Evolutionary conservation across 2,113 vertebrate genomes (phyloP), one percentile per base, ranked within the genome.

Genomic region (Herpetotheres cachinnans): DNA sequence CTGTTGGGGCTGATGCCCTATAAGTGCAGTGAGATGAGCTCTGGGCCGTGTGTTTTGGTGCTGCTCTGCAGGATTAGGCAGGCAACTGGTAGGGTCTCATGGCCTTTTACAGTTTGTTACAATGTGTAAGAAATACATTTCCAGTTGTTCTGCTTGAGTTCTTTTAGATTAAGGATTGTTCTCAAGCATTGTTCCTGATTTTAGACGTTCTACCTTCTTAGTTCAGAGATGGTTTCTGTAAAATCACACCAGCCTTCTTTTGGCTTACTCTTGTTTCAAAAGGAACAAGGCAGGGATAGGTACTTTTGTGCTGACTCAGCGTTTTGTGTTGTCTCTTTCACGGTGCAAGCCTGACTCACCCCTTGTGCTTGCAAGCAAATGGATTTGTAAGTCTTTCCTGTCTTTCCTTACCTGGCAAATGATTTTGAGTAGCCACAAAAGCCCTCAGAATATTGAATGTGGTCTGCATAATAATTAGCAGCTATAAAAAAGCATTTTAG

Each of bases 41-140:
- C 36, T 25, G 36, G 24, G 8, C 54, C 0, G 0, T 26, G 29
- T 0, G 0, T 13, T 91, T 84, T 78, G 54, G 29, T n/a, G 54
- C 69, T 84, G 25, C 56, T 80, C 40, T 74, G 19, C 26, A 20
- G 56, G 25, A 16, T 46, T 44, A 58, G 50, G 20, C 70, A 66
- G n/a, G 21, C 36, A 70, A 32, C 49, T 16, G 17, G 13, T 26
- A 24, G 1, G 0, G 9, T 62, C 50, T 73, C 29, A 34, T 82
- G 70, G 27, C 15, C 21, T 82, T 78, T 71, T 71, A 17, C 24
- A 54, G 47, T 13, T 71, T 24, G 26, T 67, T 76, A 16, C 30
- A n/a, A 7, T 13, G 16, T 59, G 5, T 85, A 62, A 67, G 38
- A 55, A 88, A 55, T 42, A 20, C 0, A 8, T n/a, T 67, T 59